phyloP scores from a whole-genome alignment of 2,888 invertebrate species.

The Eucera pruinosa region DNA sequence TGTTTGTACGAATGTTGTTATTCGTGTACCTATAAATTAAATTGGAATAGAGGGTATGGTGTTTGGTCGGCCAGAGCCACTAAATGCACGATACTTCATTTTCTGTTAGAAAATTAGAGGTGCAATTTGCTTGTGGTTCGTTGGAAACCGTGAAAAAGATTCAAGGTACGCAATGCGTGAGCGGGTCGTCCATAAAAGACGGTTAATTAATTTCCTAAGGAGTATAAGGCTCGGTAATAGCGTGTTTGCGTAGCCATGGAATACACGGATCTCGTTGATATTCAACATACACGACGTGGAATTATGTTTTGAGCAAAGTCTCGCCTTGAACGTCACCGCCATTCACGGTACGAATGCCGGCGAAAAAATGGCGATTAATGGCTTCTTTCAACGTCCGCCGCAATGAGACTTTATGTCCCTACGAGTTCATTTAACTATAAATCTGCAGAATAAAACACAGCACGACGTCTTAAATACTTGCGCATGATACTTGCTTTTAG shows the following conservation, averaged over 20 bases:
- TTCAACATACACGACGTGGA: conserved; percentile 15
- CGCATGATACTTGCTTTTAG: not conserved
- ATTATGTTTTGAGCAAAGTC: conserved; percentile 18
- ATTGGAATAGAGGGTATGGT: too few species aligned
- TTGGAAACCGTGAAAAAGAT: not conserved
- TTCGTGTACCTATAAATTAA: too few species aligned
- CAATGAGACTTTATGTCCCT: conserved; percentile 28
- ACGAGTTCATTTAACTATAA: conserved; percentile 44
- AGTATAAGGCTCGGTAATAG: conserved; percentile 15
- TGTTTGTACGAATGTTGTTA: too few species aligned
- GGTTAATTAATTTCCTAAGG: conserved; percentile 22
- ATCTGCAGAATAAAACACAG: conserved; percentile 23
- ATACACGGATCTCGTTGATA: conserved; percentile 9
- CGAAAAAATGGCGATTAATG: conserved; percentile 22
- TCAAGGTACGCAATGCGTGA: conserved; percentile 9
- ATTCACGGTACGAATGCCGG: conserved; percentile 2
- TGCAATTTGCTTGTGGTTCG: not conserved
- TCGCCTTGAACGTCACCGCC: conserved; percentile 9
- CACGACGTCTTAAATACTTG: conserved; percentile 24
- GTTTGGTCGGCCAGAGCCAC: too few species aligned
- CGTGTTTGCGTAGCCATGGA: conserved; percentile 4
- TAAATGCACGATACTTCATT: too few species aligned
- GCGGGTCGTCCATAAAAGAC: conserved; percentile 13
- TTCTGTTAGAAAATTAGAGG: not conserved
- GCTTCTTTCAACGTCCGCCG: conserved; percentile 38